phyloP scores from a whole-genome alignment of 2,797 vertebrate genomes.

The Huso huso region DNA sequence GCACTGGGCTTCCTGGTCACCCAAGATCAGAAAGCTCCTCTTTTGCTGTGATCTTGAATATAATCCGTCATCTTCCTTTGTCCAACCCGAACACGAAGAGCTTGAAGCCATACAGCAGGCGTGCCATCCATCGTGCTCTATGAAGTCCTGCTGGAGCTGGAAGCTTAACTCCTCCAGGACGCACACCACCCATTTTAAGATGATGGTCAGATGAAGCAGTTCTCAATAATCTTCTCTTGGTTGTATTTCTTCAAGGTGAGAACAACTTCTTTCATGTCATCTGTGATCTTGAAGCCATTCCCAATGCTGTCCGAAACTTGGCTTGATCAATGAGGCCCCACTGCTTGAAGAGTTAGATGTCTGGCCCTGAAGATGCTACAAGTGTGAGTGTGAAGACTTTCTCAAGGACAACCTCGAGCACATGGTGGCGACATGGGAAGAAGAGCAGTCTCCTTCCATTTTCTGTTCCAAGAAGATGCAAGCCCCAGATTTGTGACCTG shows the following conservation, averaged over 20 bases:
- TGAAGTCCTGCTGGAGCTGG: not conserved
- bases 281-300: not conserved
- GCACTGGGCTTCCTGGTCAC: too few species aligned
- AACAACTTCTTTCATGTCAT: not conserved
- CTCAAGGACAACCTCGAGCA: too few species aligned
- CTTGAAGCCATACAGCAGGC: too few species aligned
- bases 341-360: too few species aligned
- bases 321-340: not conserved
- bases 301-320: not conserved
- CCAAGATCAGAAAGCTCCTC: too few species aligned
- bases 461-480: too few species aligned
- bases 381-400: too few species aligned
- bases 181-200: not conserved
- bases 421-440: too few species aligned
- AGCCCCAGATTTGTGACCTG: too few species aligned
- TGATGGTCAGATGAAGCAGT: not conserved
- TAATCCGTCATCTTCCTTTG: not conserved
- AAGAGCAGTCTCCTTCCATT: too few species aligned
- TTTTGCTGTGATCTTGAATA: not conserved
- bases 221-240: not conserved
- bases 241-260: not conserved
- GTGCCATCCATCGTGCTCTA: not conserved
- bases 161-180: conserved; percentile 2
- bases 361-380: too few species aligned
- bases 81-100: not conserved